phyloP scores from a whole-genome alignment of 2,797 vertebrate species.

The Prunella strophiata region DNA sequence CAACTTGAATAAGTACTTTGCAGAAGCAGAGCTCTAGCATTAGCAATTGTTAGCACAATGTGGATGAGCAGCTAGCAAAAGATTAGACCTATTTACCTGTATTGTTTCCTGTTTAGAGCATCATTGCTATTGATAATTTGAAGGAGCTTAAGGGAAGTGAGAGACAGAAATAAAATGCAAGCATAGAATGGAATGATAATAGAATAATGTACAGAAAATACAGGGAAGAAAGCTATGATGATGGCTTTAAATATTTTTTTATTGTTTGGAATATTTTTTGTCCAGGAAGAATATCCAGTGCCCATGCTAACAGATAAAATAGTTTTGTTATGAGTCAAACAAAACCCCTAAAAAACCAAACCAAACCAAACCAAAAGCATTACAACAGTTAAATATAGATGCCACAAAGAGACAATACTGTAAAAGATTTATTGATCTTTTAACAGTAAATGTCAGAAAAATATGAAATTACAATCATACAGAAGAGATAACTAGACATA shows the following conservation, averaged over 20 bases:
- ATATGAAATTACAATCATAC: not conserved
- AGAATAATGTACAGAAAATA: not conserved
- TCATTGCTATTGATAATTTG: not conserved
- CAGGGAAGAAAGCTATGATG: fast-evolving
- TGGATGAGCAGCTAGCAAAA: not conserved
- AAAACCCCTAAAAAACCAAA: not conserved
- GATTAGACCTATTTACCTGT: not conserved
- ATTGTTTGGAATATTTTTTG: not conserved
- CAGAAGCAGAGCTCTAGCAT: not conserved
- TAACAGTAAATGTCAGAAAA: not conserved
- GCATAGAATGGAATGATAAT: not conserved
- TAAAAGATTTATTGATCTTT: not conserved
- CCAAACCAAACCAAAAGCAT: not conserved
- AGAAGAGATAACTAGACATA: not conserved
- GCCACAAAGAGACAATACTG: not conserved
- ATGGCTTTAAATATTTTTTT: not conserved
- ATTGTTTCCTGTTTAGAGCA: not conserved
- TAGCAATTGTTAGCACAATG: not conserved
- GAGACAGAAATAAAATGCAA: not conserved
- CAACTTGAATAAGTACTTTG: not conserved
- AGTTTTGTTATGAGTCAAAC: not conserved
- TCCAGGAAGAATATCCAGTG: not conserved
- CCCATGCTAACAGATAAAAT: not conserved
- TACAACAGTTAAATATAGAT: not conserved
- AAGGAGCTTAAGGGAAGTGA: not conserved